Evolutionary conservation across 2,888 invertebrate genomes (phyloP), one percentile per base, ranked within the genome.

Genomic region (Philereme transversata): DNA sequence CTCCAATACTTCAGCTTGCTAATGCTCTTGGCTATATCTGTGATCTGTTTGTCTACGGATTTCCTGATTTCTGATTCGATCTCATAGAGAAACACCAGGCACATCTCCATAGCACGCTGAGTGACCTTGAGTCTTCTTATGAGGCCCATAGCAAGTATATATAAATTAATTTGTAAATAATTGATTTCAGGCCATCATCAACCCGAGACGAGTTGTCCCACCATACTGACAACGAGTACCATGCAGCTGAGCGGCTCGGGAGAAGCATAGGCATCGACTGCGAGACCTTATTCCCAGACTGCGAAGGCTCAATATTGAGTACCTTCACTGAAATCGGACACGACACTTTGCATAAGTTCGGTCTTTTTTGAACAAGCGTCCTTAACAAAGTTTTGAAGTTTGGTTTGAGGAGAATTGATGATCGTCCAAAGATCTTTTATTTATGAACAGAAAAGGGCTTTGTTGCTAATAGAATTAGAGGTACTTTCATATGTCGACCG

Each of bases 211-310:
- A 83, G 0, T 76, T 95, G 22, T 94, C 94, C 4, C 93, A 94
- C 62, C 93, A 95, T 78, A 91, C 93, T 0, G 95, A 96, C 82
- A 95, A 94, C 68, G 96, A 96, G 78, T 96, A 96, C 81, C 93
- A 95, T 52, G 95, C 95, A 4, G 96, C 96, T 0, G 96, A 97
- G 81, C 84, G 93, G 60, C 80, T 95, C 4, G 96, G 96, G 4
- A 93, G 92, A 73, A 86, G 89, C 62, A 78, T 78, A 0, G 92
- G 88, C 34, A 87, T 88, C 47, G 93, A 83, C 68, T 93, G 95
- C 73, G 93, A 93, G 70, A 83, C 83, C 38, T 78, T 95, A 66
- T 95, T 95, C 83, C 94, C 95, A 0, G 95, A 95, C 74, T 95
- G 95, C 74, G 88, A 93, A 63, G 88, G 87, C 0, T 94, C 94